Evolutionary conservation across 2,888 invertebrate genomes (phyloP), one percentile per base, ranked within the genome.

Genomic region (Sussaba pulchella): DNA sequence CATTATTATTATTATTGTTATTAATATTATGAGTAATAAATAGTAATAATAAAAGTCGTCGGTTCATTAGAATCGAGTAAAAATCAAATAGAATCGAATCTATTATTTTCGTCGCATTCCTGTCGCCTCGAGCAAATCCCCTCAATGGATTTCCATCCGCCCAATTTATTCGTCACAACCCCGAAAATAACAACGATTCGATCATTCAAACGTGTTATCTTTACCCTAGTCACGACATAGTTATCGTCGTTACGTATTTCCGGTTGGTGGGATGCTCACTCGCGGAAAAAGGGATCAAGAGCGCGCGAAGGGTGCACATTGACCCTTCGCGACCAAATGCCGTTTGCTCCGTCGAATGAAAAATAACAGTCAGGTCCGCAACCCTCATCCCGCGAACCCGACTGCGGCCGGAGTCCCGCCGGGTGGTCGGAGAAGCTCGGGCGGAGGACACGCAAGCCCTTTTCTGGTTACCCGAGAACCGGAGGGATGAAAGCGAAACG

Each of bases 191-290:
- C 52, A 39, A 67, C 21, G 39, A 52, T 52, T 50, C 10, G n/a
- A 39, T 10, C 36, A 36, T 14, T 14, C 52, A n/a, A 52, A 52
- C 67, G 67, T 39, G 36, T 39, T 67, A 67, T 67, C 50, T 67
- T 52, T 50, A n/a, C 19, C 50, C 57, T 31, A 17, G 31, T n/a
- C n/a, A n/a, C n/a, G n/a, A n/a, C n/a, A n/a, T n/a, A n/a, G n/a
- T n/a, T 41, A 54, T 54, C 39, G 54, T 69, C 54, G 61, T 54
- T 69, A 63, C 72, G 72, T 69, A 73, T 78, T 52, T 69, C 43
- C 61, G 67, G 45, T 63, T 14, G 52, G 41, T n/a, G 59, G n/a
- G 41, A 59, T 59, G 54, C 59, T 52, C 41, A 24, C 64, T 59
- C 43, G 61, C 19, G 36, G 61, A 59, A n/a, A n/a, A n/a, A 50